Percentiles rank a stretch among this genome's conserved stretches.
Conservation (phyloP, 2,888 invertebrate genomes). For the Rotaria socialis region DNA sequence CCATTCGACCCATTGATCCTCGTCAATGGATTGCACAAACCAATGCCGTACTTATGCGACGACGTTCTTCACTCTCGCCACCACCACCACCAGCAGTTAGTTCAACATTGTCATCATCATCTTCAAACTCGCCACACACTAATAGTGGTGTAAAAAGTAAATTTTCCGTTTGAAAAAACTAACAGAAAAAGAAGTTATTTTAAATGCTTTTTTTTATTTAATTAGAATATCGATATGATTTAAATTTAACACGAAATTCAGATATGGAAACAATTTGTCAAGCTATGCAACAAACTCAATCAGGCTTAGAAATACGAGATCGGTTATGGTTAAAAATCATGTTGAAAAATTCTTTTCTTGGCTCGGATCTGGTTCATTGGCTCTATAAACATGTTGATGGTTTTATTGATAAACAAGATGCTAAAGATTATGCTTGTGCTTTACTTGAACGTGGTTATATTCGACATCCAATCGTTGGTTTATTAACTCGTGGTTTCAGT, state of each 20-base stretch:
- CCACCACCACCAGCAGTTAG: constrained; percentile 16
- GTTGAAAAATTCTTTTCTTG: constrained; percentile 31
- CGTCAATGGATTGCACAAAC: constrained; percentile 36
- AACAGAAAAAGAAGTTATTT: no score
- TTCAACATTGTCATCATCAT: neutral
- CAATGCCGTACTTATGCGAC: neutral
- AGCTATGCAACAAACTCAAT: constrained; percentile 90
- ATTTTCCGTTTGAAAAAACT: neutral
- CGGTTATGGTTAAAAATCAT: constrained; percentile 41
- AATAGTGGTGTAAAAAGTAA: neutral
- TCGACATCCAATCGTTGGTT: constrained; percentile 86
- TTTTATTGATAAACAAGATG: constrained; percentile 38
- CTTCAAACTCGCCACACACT: neutral
- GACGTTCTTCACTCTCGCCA: neutral
- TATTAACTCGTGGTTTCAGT: constrained; percentile 78
- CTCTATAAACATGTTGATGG: constrained; percentile 42
- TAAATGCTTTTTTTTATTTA: neutral
- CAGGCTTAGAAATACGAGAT: constrained; percentile 38
- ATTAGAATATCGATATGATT: constrained; percentile 27
- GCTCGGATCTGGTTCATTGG: constrained; percentile 40
- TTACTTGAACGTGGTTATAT: constrained; percentile 87
- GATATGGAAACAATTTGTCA: constrained; percentile 75
- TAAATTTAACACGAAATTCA: constrained; percentile 22
- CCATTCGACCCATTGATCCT: constrained; percentile 39
- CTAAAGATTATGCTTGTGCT: constrained; percentile 84